Conservation (phyloP, 2,888 invertebrate genomes). For the Apamea anceps region DNA sequence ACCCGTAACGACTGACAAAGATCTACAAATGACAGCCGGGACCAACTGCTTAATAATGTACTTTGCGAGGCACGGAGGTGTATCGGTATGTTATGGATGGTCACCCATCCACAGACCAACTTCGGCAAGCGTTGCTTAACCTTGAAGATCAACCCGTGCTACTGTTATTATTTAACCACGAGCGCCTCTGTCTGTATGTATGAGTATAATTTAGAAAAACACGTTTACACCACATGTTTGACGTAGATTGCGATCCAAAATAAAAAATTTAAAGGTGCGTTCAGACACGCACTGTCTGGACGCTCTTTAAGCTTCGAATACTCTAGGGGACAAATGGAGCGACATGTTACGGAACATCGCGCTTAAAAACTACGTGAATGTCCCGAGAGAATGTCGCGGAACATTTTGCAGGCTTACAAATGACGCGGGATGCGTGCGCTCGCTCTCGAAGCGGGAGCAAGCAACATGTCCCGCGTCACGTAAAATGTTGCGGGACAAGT, state of each 20-base stretch:
- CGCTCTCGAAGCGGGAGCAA: too few relatives aligned
- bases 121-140: not conserved
- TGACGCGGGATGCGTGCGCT: too few relatives aligned
- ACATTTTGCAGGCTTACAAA: too few relatives aligned
- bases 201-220: not conserved
- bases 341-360: too few relatives aligned
- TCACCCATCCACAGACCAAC: not conserved
- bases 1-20: not conserved
- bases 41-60: not conserved
- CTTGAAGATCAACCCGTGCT: not conserved
- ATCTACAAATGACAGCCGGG: not conserved
- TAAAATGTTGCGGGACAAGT: too few relatives aligned
- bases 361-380: too few relatives aligned
- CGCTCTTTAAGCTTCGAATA: not conserved
- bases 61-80: not conserved
- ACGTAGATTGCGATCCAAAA: conserved; percentile 39
- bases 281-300: too few relatives aligned
- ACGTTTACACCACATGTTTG: not conserved
- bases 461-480: too few relatives aligned
- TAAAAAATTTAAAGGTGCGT: not conserved
- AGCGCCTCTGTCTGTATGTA: not conserved
- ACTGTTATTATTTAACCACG: not conserved
- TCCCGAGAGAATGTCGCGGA: too few relatives aligned
- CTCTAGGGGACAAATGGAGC: too few relatives aligned
- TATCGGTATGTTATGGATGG: not conserved